Evolutionary conservation across 1,140 invertebrate species (phyloP).

Genomic region (Sitodiplosis mosellana): DNA sequence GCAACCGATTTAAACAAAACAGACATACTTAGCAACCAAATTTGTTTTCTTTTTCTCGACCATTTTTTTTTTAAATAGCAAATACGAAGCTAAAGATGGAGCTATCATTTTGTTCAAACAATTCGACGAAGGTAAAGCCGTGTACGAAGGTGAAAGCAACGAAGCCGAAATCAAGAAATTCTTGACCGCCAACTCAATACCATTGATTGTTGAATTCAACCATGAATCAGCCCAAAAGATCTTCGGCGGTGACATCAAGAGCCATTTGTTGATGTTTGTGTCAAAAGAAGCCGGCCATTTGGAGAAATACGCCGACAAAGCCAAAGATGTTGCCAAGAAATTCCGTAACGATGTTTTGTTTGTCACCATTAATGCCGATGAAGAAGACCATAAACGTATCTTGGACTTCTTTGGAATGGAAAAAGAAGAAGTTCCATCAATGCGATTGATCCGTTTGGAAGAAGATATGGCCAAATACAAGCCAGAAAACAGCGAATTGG

Average conservation of each 20-base stretch:
- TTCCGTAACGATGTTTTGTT: conserved; percentile 88
- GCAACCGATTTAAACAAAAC: conserved; percentile 2
- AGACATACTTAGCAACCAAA: too few species aligned
- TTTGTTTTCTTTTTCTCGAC: too few species aligned
- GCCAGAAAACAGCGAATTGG: conserved; percentile 61
- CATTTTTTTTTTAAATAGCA: too few species aligned
- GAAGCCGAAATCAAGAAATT: conserved; percentile 64
- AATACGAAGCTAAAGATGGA: conserved; percentile 20
- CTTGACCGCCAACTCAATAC: conserved; percentile 68
- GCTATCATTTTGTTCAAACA: conserved; percentile 30
- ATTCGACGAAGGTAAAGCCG: conserved; percentile 84
- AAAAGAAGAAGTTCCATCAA: conserved; percentile 75
- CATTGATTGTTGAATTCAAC: conserved; percentile 93
- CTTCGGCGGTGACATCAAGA: conserved; percentile 95
- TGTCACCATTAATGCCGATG: conserved; percentile 86
- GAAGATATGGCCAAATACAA: conserved; percentile 99
- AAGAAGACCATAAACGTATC: conserved; percentile 91
- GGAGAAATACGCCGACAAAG: conserved; percentile 54
- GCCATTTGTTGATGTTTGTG: conserved; percentile 86
- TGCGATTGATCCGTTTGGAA: conserved; percentile 84
- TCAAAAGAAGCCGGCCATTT: conserved; percentile 74
- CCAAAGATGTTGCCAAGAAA: conserved; percentile 64
- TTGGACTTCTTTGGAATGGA: conserved; percentile 99
- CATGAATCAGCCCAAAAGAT: conserved; percentile 92
- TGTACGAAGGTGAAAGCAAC: conserved; percentile 51